Conservation (phyloP, 1,140 invertebrate species). For the Macrostomum lignano region DNA sequence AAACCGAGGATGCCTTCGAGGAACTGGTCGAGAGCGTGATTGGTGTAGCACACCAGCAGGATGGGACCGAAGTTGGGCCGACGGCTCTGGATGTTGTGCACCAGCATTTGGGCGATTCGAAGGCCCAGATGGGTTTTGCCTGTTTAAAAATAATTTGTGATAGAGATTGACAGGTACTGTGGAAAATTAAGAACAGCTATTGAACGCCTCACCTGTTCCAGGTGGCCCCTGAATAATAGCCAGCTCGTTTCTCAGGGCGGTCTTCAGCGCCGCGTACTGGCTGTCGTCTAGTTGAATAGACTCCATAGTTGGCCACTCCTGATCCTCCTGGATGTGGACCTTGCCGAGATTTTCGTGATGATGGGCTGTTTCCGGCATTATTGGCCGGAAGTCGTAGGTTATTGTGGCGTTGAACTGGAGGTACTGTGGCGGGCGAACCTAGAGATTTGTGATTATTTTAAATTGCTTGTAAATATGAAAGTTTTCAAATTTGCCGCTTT, state of each 20-base stretch:
- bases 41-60: constrained; percentile 50
- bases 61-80: constrained; percentile 29
- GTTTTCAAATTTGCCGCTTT: no score
- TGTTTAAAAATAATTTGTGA: no score
- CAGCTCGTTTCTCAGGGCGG: constrained; percentile 28
- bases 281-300: constrained; percentile 21
- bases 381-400: no score
- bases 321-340: constrained; percentile 2
- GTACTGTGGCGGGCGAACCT: no score
- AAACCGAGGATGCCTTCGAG: constrained; percentile 34
- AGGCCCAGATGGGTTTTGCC: constrained; percentile 23
- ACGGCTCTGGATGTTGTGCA: constrained; percentile 12
- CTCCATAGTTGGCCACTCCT: constrained; percentile 12
- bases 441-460: no score
- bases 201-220: no score
- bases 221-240: constrained; percentile 40
- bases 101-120: constrained; percentile 20
- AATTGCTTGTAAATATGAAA: no score
- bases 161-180: no score
- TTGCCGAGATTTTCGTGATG: constrained; percentile 13
- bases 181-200: no score
- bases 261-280: constrained; percentile 26
- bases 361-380: no score
- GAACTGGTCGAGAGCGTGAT: constrained; percentile 62
- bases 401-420: no score